Conservation (phyloP, 2,113 vertebrate genomes). For the Telmatochromis brachygnathus region DNA sequence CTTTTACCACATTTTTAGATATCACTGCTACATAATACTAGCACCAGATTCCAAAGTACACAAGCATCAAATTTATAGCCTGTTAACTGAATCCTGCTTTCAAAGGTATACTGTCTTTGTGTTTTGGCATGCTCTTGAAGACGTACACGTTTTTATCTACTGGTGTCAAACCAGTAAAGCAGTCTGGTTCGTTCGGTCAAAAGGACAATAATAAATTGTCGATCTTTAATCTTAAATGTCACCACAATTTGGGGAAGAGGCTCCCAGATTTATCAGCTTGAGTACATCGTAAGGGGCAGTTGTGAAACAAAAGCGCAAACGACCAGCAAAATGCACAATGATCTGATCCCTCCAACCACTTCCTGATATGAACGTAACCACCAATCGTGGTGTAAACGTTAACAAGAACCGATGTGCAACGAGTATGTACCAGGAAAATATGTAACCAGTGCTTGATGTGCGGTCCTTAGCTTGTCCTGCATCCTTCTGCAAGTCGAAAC, state of each 20-base stretch:
- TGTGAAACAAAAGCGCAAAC: accelerated
- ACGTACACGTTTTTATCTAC: accelerated
- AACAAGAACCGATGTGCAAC: background rate
- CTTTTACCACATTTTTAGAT: background rate
- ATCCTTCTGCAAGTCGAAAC: background rate
- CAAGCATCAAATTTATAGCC: background rate
- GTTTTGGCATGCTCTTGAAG: background rate
- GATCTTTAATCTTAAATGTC: background rate
- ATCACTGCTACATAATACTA: background rate
- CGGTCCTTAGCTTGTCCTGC: accelerated
- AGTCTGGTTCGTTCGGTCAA: background rate
- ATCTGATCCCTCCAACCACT: background rate
- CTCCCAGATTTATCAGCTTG: background rate
- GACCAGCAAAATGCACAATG: background rate
- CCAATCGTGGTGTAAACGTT: background rate
- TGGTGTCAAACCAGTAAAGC: background rate
- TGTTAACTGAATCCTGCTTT: background rate
- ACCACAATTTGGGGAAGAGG: background rate
- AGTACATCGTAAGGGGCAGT: background rate
- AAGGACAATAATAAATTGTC: accelerated
- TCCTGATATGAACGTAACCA: background rate
- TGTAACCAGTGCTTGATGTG: background rate
- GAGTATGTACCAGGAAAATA: background rate
- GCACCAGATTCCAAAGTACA: background rate
- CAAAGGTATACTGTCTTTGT: background rate